These are phyloP conservation scores for Tylochromis polylepis DNA, from an alignment of 2,113 vertebrate species.

Conservation along the genomic window DNA sequence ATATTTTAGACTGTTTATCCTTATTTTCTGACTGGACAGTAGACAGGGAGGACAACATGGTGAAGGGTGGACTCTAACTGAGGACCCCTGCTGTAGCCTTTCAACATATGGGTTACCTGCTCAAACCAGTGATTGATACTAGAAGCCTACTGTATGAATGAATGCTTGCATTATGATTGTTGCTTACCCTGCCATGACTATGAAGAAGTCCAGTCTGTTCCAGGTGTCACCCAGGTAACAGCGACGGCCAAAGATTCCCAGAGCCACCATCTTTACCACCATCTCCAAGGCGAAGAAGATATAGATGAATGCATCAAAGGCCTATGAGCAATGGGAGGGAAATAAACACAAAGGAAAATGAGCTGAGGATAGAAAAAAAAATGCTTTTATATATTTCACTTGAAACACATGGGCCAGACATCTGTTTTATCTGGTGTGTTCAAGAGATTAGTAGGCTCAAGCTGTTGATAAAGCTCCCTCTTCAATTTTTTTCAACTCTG, in stretches of 20 bases:
- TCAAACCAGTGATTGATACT: background rate
- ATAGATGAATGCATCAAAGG: constrained; percentile 97
- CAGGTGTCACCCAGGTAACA: constrained; percentile 98
- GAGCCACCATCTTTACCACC: constrained; percentile 97
- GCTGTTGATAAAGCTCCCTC: background rate
- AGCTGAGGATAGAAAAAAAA: background rate
- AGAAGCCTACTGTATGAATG: background rate
- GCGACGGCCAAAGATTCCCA: constrained; percentile 93
- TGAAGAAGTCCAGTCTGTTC: constrained; percentile 98
- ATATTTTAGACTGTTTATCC: background rate
- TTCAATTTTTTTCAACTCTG: background rate
- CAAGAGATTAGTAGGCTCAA: background rate
- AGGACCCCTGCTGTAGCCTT: background rate
- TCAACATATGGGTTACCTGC: background rate
- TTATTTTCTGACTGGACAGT: background rate
- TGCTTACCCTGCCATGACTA: constrained; percentile 93
- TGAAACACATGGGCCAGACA: background rate
- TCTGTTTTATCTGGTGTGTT: background rate
- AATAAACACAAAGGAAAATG: background rate
- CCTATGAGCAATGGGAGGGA: constrained; percentile 64
- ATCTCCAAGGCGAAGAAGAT: constrained; percentile 98
- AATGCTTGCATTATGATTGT: background rate
- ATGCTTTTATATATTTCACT: background rate
- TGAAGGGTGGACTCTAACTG: no score
- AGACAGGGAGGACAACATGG: background rate